Percentiles rank a stretch among this genome's conserved stretches.
Conservation (phyloP, 1,140 invertebrate genomes). For the Aphidius gifuensis region DNA sequence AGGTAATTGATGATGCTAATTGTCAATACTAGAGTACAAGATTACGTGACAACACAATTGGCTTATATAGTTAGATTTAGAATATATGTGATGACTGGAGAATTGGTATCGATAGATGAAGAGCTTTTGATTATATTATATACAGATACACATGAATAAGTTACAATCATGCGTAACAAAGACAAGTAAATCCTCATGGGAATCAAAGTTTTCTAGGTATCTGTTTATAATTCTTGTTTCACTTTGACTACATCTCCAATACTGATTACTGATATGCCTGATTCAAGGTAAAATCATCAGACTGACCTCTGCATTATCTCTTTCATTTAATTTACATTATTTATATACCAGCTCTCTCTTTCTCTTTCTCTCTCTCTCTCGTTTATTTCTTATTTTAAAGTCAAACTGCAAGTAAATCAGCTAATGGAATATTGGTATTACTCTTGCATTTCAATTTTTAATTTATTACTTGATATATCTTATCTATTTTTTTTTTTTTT, state of each 20-base stretch:
- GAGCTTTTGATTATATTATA: not conserved
- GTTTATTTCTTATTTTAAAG: not conserved
- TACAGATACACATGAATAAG: slow-evolving; percentile 18
- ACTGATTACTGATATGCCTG: slow-evolving; percentile 10
- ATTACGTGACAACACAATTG: no score
- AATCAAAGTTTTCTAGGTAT: slow-evolving; percentile 1
- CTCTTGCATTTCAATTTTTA: no score
- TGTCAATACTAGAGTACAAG: no score
- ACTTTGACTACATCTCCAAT: not conserved
- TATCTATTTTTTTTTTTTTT: no score
- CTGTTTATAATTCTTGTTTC: no score
- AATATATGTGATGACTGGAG: no score
- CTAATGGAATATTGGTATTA: slow-evolving; percentile 13
- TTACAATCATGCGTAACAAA: slow-evolving; percentile 14
- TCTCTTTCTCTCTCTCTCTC: not conserved
- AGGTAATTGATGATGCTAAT: no score
- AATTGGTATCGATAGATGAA: no score
- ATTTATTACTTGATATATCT: no score
- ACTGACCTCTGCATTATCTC: slow-evolving; percentile 6
- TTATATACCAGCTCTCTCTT: not conserved
- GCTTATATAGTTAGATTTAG: no score
- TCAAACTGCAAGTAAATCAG: slow-evolving; percentile 4
- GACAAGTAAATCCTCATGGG: slow-evolving; percentile 14
- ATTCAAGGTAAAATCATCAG: slow-evolving; percentile 9
- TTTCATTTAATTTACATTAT: slow-evolving; percentile 7